Percentiles rank a stretch among this genome's conserved stretches.
phyloP scores from a whole-genome alignment of 2,797 vertebrate species.

The Ceryle rudis region DNA sequence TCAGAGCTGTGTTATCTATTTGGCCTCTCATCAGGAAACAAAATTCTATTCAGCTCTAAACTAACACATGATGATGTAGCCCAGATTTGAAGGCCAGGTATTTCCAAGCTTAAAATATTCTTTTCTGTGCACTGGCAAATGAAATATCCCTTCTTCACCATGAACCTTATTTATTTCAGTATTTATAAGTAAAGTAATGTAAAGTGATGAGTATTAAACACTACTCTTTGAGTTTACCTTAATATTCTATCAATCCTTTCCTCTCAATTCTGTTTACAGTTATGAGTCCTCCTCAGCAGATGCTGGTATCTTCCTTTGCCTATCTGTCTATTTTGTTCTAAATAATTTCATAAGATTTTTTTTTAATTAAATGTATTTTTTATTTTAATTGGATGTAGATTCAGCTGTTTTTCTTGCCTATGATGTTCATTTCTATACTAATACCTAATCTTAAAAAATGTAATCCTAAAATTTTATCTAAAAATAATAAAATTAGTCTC shows the following conservation, averaged over 20 bases:
- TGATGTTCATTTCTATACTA: background rate
- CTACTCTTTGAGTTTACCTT: background rate
- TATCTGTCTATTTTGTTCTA: background rate
- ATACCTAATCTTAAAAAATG: background rate
- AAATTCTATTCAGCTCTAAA: background rate
- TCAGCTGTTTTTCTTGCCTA: background rate
- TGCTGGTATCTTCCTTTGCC: background rate
- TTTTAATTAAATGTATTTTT: background rate
- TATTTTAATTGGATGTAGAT: background rate
- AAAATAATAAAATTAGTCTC: background rate
- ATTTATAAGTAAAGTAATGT: background rate
- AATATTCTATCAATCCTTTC: background rate
- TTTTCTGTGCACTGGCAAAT: background rate
- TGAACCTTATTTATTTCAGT: background rate
- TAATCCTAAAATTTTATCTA: background rate
- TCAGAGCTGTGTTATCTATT: background rate
- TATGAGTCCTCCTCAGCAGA: background rate
- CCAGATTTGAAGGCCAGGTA: background rate
- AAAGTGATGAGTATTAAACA: background rate
- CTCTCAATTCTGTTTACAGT: background rate
- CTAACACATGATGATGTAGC: background rate
- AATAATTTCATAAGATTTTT: background rate
- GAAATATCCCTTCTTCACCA: background rate
- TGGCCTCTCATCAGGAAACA: background rate
- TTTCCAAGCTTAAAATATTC: background rate